Percentiles rank a stretch among this genome's conserved stretches.
Conservation (phyloP, 2,888 invertebrate species). For the Leuctra nigra region DNA sequence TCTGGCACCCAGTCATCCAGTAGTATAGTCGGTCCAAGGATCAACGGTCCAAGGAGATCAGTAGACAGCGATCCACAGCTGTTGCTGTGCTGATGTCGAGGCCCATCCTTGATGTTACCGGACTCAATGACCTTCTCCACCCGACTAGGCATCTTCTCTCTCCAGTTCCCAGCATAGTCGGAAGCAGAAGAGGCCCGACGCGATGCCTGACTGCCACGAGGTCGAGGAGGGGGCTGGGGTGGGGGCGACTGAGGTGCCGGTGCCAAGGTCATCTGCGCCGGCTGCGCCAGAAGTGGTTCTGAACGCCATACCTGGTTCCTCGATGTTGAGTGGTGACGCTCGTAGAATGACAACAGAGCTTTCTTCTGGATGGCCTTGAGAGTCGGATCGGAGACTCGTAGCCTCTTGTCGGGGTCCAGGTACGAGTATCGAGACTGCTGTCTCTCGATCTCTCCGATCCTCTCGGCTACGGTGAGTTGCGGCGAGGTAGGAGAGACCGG, state of each 20-base stretch:
- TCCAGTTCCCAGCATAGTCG: slow-evolving; percentile 46
- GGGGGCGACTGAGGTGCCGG: slow-evolving; percentile 28
- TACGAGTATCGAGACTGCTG: slow-evolving; percentile 53
- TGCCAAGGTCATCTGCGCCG: slow-evolving; percentile 14
- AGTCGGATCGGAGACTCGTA: slow-evolving; percentile 58
- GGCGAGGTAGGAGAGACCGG: slow-evolving; percentile 39
- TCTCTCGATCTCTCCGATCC: slow-evolving; percentile 47
- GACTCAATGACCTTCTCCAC: slow-evolving; percentile 22
- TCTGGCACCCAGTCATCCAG: slow-evolving; percentile 66
- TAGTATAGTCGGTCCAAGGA: slow-evolving; percentile 54
- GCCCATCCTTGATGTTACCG: slow-evolving; percentile 34
- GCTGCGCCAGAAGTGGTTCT: slow-evolving; percentile 48
- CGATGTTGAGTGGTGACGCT: slow-evolving; percentile 52
- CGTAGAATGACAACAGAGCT: slow-evolving; percentile 72
- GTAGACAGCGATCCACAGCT: slow-evolving; percentile 53
- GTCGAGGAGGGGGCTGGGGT: slow-evolving; percentile 31
- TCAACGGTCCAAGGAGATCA: slow-evolving; percentile 53
- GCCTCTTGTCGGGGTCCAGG: slow-evolving; percentile 65
- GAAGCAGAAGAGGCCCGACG: slow-evolving; percentile 60
- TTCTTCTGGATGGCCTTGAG: slow-evolving; percentile 77
- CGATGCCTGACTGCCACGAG: slow-evolving; percentile 38
- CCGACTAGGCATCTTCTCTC: slow-evolving; percentile 28
- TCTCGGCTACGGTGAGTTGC: slow-evolving; percentile 56
- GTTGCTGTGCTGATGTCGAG: slow-evolving; percentile 46
- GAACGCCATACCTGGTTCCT: slow-evolving; percentile 45